Conservation (phyloP, 1,140 invertebrate species). For the Bombus fervidus region DNA sequence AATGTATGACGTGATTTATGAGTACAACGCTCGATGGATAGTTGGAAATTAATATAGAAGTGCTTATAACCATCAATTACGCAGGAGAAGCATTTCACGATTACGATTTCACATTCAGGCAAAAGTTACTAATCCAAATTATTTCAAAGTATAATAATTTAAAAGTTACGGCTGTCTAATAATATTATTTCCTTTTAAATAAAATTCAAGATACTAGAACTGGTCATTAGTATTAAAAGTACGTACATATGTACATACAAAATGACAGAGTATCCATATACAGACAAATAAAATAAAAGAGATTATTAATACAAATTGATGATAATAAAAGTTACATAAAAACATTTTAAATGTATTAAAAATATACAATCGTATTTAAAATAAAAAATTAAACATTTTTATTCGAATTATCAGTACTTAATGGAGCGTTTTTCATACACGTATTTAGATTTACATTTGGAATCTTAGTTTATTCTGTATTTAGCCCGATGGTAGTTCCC, state of each 20-base stretch:
- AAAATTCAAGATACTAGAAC: not conserved
- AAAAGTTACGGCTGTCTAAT: not conserved
- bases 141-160: not conserved
- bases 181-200: not conserved
- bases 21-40: not conserved
- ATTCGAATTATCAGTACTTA: no score
- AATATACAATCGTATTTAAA: no score
- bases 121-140: not conserved
- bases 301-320: not conserved
- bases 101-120: not conserved
- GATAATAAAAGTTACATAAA: not conserved
- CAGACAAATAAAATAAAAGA: no score
- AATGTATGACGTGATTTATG: conserved; percentile 7
- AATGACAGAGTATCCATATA: no score
- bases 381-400: no score
- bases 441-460: not conserved
- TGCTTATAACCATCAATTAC: not conserved
- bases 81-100: not conserved
- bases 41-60: not conserved
- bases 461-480: not conserved
- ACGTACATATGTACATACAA: not conserved
- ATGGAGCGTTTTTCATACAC: no score
- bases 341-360: not conserved
- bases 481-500: not conserved
- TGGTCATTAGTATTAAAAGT: not conserved